Evolutionary conservation across 2,797 vertebrate genomes (phyloP).

Genomic region (Crypturellus tataupa): DNA sequence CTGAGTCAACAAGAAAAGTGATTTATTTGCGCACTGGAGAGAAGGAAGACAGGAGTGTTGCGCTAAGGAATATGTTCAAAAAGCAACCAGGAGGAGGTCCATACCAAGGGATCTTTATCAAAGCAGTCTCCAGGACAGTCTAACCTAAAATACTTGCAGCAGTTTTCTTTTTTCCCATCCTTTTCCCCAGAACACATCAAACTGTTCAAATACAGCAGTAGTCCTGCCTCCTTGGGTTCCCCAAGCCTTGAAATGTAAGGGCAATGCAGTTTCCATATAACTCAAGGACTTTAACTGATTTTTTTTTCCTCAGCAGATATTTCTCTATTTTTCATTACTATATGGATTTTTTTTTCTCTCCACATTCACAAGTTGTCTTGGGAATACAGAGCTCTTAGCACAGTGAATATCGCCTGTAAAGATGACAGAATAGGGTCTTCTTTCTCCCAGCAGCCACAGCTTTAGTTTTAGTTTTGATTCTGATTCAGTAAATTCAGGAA

Average conservation of each 20-base stretch:
- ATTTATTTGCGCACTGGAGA: accelerated
- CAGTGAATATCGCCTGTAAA: background rate
- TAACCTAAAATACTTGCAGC: background rate
- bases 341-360: background rate
- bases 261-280: background rate
- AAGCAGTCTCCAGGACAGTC: background rate
- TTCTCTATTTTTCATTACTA: background rate
- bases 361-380: background rate
- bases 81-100: background rate
- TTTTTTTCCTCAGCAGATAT: background rate
- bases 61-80: background rate
- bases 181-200: background rate
- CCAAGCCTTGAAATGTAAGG: background rate
- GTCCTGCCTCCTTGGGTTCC: background rate
- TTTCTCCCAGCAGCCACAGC: background rate
- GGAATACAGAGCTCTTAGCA: background rate
- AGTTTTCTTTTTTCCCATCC: background rate
- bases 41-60: background rate
- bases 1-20: accelerated
- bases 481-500: background rate
- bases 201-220: background rate
- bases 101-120: accelerated
- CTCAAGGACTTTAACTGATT: background rate
- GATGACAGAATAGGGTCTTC: background rate
- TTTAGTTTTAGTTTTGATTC: background rate